Conservation (phyloP, 1,140 invertebrate genomes). For the Drosophila parabipectinata region DNA sequence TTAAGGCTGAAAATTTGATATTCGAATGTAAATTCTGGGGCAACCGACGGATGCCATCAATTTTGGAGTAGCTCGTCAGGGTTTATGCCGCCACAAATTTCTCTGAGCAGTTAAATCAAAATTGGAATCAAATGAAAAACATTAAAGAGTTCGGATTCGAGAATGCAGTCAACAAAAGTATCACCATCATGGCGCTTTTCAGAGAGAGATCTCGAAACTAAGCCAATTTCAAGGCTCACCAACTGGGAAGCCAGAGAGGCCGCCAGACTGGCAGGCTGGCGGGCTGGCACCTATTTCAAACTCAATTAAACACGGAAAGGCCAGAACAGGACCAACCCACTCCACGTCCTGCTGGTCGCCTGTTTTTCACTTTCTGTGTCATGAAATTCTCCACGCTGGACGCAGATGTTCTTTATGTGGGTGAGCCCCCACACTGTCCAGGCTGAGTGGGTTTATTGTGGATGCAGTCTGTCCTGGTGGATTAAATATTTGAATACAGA, state of each 20-base stretch:
- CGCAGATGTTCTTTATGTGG: constrained; percentile 58
- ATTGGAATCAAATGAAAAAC: constrained; percentile 53
- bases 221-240: constrained; percentile 68
- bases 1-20: constrained; percentile 31
- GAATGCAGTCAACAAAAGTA: neutral
- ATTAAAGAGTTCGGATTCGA: constrained; percentile 1
- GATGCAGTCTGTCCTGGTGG: constrained; percentile 20
- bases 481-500: constrained; percentile 61
- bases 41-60: constrained; percentile 1
- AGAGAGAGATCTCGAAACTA: constrained; percentile 50
- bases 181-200: constrained; percentile 5
- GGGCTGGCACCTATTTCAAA: constrained; percentile 74
- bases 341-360: neutral
- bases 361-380: constrained; percentile 25
- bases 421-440: neutral
- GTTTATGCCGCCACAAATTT: constrained; percentile 33
- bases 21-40: constrained; percentile 9
- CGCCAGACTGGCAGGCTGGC: too few species aligned
- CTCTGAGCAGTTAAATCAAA: constrained; percentile 28
- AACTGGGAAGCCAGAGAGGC: constrained; percentile 14
- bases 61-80: constrained; percentile 22
- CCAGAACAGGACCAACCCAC: constrained; percentile 8
- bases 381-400: constrained; percentile 48
- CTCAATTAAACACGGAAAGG: constrained; percentile 76
- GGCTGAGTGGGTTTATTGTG: constrained; percentile 22